Evolutionary conservation across 2,888 invertebrate species (phyloP).

Genomic region (Epinotia demarniana): DNA sequence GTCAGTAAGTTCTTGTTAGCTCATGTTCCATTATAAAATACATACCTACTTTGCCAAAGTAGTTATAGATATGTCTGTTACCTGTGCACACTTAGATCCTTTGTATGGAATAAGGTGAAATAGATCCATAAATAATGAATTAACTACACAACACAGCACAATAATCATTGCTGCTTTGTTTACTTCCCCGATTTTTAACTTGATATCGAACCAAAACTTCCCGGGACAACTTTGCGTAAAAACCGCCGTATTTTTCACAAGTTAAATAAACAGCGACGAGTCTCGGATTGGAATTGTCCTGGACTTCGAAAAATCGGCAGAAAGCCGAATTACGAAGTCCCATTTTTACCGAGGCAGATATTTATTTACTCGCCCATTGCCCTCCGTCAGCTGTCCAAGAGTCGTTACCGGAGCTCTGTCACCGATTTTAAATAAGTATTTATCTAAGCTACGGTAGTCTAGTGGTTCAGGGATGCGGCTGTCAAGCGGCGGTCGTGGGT

Average conservation of each 20-base stretch:
- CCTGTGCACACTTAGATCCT: too few species aligned
- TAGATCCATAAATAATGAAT: too few species aligned
- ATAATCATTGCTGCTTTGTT: background rate
- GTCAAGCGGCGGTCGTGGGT: too few species aligned
- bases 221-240: background rate
- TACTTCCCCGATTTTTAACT: background rate
- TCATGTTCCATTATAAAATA: background rate
- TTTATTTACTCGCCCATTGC: slow-evolving; percentile 59
- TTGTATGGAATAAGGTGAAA: too few species aligned
- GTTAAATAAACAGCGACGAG: slow-evolving; percentile 36
- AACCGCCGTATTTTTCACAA: slow-evolving; percentile 16
- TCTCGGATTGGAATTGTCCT: slow-evolving; percentile 24
- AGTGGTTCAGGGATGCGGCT: too few species aligned
- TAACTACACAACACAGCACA: background rate
- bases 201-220: background rate
- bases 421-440: slow-evolving; percentile 11
- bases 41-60: too few species aligned
- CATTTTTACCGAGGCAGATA: slow-evolving; percentile 63
- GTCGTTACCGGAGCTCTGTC: slow-evolving; percentile 43
- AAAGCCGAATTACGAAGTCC: slow-evolving; percentile 53
- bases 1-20: background rate
- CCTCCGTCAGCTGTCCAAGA: slow-evolving; percentile 55
- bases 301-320: slow-evolving; percentile 41
- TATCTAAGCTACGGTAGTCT: background rate
- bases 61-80: too few species aligned